These are phyloP conservation scores for Aphelinus atriplicis DNA, from an alignment of 1,140 invertebrate genomes.

Conservation along the genomic window DNA sequence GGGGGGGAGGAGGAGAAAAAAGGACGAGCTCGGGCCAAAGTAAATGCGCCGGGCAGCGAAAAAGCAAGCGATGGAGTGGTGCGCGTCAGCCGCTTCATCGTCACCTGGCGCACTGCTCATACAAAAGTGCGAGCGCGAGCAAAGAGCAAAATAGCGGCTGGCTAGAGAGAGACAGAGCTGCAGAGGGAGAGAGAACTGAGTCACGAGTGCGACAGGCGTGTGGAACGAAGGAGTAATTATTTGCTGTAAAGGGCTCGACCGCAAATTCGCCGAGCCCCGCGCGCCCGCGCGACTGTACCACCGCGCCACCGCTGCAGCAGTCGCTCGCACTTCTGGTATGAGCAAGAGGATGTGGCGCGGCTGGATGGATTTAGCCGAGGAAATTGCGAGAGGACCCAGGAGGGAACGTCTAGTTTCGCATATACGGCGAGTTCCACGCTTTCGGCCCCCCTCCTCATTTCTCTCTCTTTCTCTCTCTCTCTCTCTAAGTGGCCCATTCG, in stretches of 20 bases:
- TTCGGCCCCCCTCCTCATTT: background rate
- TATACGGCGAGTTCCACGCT: background rate
- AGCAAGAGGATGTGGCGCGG: background rate
- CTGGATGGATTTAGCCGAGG: constrained; percentile 13
- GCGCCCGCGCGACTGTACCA: background rate
- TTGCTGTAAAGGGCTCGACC: constrained; percentile 27
- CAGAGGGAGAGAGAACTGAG: background rate
- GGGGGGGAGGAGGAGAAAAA: background rate
- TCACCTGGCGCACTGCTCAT: constrained; percentile 18
- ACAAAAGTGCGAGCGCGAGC: background rate
- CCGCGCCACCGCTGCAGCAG: background rate
- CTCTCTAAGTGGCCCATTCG: no score
- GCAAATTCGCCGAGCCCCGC: constrained; percentile 21
- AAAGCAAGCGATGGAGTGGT: background rate
- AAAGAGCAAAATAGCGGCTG: background rate
- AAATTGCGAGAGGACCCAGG: constrained; percentile 8
- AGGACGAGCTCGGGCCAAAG: no score
- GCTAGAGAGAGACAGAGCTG: no score
- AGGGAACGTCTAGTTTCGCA: background rate
- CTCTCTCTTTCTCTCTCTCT: background rate
- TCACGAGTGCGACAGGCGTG: background rate
- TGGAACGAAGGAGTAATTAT: constrained; percentile 21
- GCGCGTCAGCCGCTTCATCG: background rate
- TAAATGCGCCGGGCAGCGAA: background rate
- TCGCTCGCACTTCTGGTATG: background rate